Evolutionary conservation across 2,113 vertebrate genomes (phyloP).

Genomic region (Phocoena sinus): DNA sequence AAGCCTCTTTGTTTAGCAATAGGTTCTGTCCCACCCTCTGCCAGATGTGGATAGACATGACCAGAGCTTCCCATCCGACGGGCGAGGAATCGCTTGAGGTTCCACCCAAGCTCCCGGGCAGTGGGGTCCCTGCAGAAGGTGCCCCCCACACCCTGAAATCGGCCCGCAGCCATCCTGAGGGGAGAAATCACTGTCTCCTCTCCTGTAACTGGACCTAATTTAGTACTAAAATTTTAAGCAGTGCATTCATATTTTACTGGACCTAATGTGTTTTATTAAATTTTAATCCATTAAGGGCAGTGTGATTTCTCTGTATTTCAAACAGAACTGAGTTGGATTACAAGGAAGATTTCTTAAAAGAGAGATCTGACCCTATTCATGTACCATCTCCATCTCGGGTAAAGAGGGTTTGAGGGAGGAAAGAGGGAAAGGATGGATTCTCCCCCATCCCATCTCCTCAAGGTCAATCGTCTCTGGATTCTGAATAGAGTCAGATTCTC

Average conservation of each 20-base stretch:
- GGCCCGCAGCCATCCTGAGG: slow-evolving; percentile 78
- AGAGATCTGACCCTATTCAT: not conserved
- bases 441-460: not conserved
- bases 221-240: slow-evolving; percentile 94
- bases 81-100: slow-evolving; percentile 40
- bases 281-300: slow-evolving; percentile 86
- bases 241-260: slow-evolving; percentile 94
- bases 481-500: not conserved
- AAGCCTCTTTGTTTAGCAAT: slow-evolving; percentile 46
- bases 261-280: slow-evolving; percentile 92
- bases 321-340: slow-evolving; percentile 36
- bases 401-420: not conserved
- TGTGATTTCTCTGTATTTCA: slow-evolving; percentile 64
- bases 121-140: not conserved
- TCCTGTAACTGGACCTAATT: slow-evolving; percentile 87
- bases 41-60: slow-evolving; percentile 51
- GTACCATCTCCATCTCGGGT: not conserved
- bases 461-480: not conserved
- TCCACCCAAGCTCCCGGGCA: not conserved
- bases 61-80: slow-evolving; percentile 28
- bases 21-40: not conserved
- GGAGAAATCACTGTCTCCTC: slow-evolving; percentile 86
- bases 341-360: slow-evolving; percentile 37
- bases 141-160: slow-evolving; percentile 69
- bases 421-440: not conserved